A percentile compares a stretch with the other conserved stretches of the same genome.
These are phyloP conservation scores for Zeuzera pyrina DNA, from an alignment of 2,888 invertebrate genomes.

Conservation along the genomic window DNA sequence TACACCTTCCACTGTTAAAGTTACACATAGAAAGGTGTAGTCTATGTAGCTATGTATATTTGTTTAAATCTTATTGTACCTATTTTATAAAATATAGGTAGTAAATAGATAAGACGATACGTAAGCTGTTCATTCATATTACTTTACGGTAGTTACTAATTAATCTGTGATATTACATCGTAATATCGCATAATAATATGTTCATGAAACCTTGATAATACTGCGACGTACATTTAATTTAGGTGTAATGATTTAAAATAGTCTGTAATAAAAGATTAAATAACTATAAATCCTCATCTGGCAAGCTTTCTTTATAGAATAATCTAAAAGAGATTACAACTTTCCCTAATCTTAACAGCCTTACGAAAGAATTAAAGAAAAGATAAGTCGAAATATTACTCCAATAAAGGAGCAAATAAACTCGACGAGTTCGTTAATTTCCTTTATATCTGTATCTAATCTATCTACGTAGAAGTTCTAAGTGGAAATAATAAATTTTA, in stretches of 20 bases:
- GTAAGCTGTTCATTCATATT: no score
- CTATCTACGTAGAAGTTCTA: neutral
- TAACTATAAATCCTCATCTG: slow-evolving; percentile 26
- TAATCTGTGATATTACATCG: no score
- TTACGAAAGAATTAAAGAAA: slow-evolving; percentile 4
- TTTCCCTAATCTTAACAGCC: slow-evolving; percentile 10
- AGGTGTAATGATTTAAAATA: neutral
- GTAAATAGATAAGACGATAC: no score
- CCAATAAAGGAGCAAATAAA: slow-evolving; percentile 20
- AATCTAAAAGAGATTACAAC: slow-evolving; percentile 31
- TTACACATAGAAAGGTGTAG: no score
- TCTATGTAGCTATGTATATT: no score
- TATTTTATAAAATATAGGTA: no score
- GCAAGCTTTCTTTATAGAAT: slow-evolving; percentile 25
- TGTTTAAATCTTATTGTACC: no score
- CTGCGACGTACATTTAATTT: neutral
- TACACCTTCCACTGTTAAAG: no score
- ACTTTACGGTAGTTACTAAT: no score
- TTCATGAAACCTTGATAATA: no score
- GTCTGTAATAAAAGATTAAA: slow-evolving; percentile 1
- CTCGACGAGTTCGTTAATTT: slow-evolving; percentile 23
- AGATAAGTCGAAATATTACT: slow-evolving; percentile 29
- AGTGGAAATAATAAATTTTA: neutral
- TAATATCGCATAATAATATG: no score
- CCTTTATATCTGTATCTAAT: slow-evolving; percentile 22